Evolutionary conservation across 2,888 invertebrate species (phyloP).

Genomic region (Acanthacorydalis orientalis): DNA sequence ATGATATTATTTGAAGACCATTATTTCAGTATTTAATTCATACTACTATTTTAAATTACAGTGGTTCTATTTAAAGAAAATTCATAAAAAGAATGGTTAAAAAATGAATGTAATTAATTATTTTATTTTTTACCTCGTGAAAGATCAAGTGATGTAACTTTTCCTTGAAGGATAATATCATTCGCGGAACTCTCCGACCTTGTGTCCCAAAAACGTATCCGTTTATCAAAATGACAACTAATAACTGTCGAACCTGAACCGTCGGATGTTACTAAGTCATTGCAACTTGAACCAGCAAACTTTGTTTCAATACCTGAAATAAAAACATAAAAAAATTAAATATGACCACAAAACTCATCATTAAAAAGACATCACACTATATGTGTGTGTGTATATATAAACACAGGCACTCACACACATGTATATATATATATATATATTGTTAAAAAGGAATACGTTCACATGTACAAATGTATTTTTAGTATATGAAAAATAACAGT

Average conservation of each 20-base stretch:
- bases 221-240: constrained; percentile 96
- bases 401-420: too few relatives aligned
- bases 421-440: too few relatives aligned
- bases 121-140: constrained; percentile 53
- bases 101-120: neutral
- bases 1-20: too few relatives aligned
- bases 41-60: too few relatives aligned
- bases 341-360: too few relatives aligned
- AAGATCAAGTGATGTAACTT: constrained; percentile 87
- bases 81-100: neutral
- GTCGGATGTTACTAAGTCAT: constrained; percentile 86
- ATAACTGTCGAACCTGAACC: constrained; percentile 78
- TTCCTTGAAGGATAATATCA: constrained; percentile 78
- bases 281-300: constrained; percentile 92
- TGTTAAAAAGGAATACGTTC: too few relatives aligned
- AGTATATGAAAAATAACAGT: too few relatives aligned
- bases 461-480: too few relatives aligned
- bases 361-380: too few relatives aligned
- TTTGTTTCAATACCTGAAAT: constrained; percentile 71
- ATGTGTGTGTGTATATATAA: too few relatives aligned
- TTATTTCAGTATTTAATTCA: too few relatives aligned
- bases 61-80: too few relatives aligned
- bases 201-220: constrained; percentile 93
- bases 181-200: constrained; percentile 72
- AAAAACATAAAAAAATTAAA: constrained; percentile 8